Evolutionary conservation across 1,140 invertebrate species (phyloP).

Genomic region (Caenorhabditis latens): DNA sequence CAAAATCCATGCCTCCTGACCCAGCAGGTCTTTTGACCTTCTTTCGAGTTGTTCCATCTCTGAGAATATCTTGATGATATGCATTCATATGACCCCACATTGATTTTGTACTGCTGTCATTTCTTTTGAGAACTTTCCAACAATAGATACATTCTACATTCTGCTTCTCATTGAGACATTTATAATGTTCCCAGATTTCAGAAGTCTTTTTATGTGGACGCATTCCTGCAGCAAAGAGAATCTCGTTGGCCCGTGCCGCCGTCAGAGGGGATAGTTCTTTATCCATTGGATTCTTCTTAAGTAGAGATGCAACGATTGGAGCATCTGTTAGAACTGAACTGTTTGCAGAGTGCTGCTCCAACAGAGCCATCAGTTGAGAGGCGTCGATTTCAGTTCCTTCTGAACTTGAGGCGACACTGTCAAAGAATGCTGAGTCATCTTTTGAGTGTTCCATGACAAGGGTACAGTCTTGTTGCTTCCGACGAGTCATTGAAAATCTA

Average conservation of each 20-base stretch:
- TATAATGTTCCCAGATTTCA: slow-evolving; percentile 66
- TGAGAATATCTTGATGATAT: slow-evolving; percentile 63
- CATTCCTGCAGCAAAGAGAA: slow-evolving; percentile 25
- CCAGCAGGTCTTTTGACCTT: slow-evolving; percentile 55
- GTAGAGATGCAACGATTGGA: background rate
- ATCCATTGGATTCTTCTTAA: slow-evolving; percentile 12
- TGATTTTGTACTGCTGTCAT: slow-evolving; percentile 64
- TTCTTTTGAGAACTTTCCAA: slow-evolving; percentile 60
- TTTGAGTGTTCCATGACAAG: slow-evolving; percentile 35
- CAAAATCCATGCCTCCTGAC: slow-evolving; percentile 40
- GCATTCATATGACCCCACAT: slow-evolving; percentile 69
- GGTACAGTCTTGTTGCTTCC: slow-evolving; percentile 36
- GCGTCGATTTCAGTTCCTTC: slow-evolving; percentile 13
- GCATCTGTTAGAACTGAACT: background rate
- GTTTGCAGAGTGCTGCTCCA: background rate
- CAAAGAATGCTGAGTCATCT: slow-evolving; percentile 36
- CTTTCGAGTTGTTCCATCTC: slow-evolving; percentile 59
- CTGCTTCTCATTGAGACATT: slow-evolving; percentile 55
- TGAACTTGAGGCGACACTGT: background rate
- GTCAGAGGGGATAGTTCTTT: slow-evolving; percentile 29
- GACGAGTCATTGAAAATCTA: slow-evolving; percentile 20
- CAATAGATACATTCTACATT: slow-evolving; percentile 66
- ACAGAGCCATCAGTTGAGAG: slow-evolving; percentile 25
- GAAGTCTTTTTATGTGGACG: slow-evolving; percentile 59
- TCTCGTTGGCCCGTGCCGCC: slow-evolving; percentile 16